Conservation (phyloP, 2,797 vertebrate species). For the Poliocrania exsul region DNA sequence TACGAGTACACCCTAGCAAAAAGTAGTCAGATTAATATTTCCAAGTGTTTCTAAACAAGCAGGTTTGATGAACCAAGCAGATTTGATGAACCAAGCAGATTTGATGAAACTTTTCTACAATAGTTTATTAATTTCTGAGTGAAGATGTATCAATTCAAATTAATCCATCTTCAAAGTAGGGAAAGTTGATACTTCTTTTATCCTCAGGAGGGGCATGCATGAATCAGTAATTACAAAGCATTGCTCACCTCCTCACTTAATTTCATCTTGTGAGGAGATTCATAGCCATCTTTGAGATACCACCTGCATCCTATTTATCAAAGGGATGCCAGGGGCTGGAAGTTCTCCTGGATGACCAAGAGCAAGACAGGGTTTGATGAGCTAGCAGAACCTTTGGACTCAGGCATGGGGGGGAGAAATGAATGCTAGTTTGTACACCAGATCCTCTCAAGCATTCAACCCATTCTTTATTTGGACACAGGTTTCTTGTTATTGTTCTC, state of each 20-base stretch:
- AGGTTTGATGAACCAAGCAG: not conserved
- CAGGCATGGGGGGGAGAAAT: not conserved
- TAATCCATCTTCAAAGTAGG: not conserved
- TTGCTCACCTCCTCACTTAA: conserved; percentile 32
- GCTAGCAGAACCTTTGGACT: not conserved
- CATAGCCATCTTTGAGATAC: conserved; percentile 63
- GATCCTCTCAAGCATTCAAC: not conserved
- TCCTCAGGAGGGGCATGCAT: not conserved
- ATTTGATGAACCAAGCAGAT: not conserved
- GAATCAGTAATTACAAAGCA: conserved; percentile 68
- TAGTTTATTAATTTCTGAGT: conserved; percentile 29
- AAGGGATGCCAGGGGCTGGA: conserved; percentile 8
- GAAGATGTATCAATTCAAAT: conserved; percentile 50
- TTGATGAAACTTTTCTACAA: not conserved
- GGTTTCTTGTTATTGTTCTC: not conserved
- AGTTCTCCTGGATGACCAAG: not conserved
- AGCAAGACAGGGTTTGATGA: not conserved
- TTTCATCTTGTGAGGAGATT: conserved; percentile 70
- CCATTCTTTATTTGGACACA: not conserved
- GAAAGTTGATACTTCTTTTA: conserved; percentile 24
- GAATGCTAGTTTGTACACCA: not conserved
- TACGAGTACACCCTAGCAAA: not conserved
- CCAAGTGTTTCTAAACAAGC: not conserved
- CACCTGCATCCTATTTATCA: conserved; percentile 72
- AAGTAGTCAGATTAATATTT: not conserved